Evolutionary conservation across 2,888 invertebrate genomes (phyloP).

Genomic region (Dicranocentrus wangi): DNA sequence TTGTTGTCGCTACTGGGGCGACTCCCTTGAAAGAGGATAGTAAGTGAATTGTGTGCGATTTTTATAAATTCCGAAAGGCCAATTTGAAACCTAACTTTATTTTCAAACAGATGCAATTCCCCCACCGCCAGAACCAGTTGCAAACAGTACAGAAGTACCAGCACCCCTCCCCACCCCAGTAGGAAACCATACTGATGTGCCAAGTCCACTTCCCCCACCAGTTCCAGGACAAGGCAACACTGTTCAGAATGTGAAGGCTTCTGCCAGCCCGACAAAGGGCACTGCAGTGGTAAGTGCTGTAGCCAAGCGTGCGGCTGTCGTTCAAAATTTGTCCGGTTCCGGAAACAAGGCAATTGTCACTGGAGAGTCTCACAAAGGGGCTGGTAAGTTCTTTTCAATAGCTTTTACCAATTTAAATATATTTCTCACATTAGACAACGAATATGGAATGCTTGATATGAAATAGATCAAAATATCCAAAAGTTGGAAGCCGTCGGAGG

Average conservation of each 20-base stretch:
- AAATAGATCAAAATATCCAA: conserved; percentile 30
- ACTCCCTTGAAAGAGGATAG: too few relatives aligned
- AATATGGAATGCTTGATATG: too few relatives aligned
- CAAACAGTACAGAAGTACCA: background rate
- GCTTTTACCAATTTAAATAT: background rate
- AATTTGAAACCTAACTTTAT: background rate
- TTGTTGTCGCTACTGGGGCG: too few relatives aligned
- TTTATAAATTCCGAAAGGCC: too few relatives aligned
- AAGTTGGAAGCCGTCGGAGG: conserved; percentile 21
- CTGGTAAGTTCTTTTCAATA: background rate
- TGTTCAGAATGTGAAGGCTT: conserved; percentile 29
- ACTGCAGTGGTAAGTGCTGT: conserved; percentile 41
- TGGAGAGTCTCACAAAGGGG: conserved; percentile 41
- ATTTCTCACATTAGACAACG: too few relatives aligned
- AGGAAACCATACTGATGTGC: background rate
- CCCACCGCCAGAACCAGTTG: too few relatives aligned
- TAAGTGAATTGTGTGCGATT: too few relatives aligned
- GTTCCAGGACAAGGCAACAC: conserved; percentile 3
- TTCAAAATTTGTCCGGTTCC: conserved; percentile 18
- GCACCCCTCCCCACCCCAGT: background rate
- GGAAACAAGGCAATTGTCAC: conserved; percentile 39
- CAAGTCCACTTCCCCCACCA: background rate
- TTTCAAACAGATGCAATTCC: background rate
- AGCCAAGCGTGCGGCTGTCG: conserved; percentile 42
- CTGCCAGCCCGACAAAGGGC: conserved; percentile 36